These are phyloP conservation scores for Gymnodraco acuticeps DNA, from an alignment of 2,797 vertebrate genomes.

Conservation along the genomic window DNA sequence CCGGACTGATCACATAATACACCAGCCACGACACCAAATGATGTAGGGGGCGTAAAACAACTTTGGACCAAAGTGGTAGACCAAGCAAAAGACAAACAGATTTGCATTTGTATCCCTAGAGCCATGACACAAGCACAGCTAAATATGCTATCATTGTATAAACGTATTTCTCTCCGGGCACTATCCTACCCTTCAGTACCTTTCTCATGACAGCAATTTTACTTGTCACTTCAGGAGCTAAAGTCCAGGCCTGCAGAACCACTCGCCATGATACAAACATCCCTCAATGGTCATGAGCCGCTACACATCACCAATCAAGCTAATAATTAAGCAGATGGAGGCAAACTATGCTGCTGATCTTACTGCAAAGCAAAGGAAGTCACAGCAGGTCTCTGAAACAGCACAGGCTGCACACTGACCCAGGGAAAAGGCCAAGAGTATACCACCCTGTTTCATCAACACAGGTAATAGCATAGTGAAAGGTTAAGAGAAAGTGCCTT, in stretches of 20 bases:
- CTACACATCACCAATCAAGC: conserved; percentile 26
- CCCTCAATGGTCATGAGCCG: conserved; percentile 9
- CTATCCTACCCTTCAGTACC: too few species aligned
- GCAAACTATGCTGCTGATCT: conserved; percentile 7
- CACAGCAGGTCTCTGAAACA: conserved; percentile 23
- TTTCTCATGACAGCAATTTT: background rate
- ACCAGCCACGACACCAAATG: too few species aligned
- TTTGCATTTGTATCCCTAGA: too few species aligned
- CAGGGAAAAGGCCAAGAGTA: conserved; percentile 17
- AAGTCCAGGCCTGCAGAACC: background rate
- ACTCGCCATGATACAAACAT: conserved; percentile 3
- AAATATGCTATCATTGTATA: too few species aligned
- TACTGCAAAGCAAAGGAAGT: conserved; percentile 9
- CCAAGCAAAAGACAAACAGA: too few species aligned
- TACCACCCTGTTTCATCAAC: background rate
- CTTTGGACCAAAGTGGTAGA: too few species aligned
- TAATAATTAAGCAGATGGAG: conserved; percentile 41
- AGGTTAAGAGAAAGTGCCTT: background rate
- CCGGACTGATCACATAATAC: too few species aligned
- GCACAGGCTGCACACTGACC: background rate
- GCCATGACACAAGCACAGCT: too few species aligned
- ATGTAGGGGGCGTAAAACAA: too few species aligned
- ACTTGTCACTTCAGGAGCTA: conserved; percentile 5
- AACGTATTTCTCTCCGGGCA: too few species aligned
- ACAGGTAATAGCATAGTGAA: background rate